Base-by-base conservation (phyloP, 2,113 vertebrate genomes). In the Oxygymnocypris stewartii region DNA sequence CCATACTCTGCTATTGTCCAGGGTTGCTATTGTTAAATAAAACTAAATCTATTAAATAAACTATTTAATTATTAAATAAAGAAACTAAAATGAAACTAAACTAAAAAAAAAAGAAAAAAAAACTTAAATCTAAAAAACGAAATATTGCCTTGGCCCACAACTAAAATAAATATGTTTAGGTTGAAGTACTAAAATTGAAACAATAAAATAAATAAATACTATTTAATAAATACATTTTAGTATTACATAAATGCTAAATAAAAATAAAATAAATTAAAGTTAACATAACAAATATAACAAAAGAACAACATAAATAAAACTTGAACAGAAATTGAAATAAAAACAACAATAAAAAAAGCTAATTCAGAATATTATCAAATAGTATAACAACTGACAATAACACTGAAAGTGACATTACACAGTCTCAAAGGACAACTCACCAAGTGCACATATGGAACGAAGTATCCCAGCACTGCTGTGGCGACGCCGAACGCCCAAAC, bases 401-500 rank as follows among this genome's bases (percentile, higher is more conserved):
- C 57, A 59, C 13, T 16, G 13, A 51, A 51, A 51, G 14, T 16
- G 49, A 51, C 57, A 61, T 20, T 61, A n/a, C 8, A n/a, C 4
- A 23, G 23, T n/a, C 57, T 61, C 57, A 61, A n/a, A n/a, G 8
- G 23, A n/a, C 3, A 54, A 87, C 97, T 97, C 90, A 99, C 98
- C 97, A 99, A 92, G 91, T 99, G 95, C 88, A 98, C 87, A 82
- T 98, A 99, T 25, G 98, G 98, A 89, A 99, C 97, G 79, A 99
- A 98, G 94, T 99, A 99, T 75, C 98, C 98, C 80, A 99, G 92
- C 14, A 98, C 96, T 6, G 98, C 97, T 1, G 97, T 97, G 11
- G 98, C 97, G 0, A 99, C 97, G 59, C 98, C 98, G 59, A 99
- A 99, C 1, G 97, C 97, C 98, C 98, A 99, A 81, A 99, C 94